phyloP scores from a whole-genome alignment of 2,113 vertebrate genomes.

The Crotalus helleri region DNA sequence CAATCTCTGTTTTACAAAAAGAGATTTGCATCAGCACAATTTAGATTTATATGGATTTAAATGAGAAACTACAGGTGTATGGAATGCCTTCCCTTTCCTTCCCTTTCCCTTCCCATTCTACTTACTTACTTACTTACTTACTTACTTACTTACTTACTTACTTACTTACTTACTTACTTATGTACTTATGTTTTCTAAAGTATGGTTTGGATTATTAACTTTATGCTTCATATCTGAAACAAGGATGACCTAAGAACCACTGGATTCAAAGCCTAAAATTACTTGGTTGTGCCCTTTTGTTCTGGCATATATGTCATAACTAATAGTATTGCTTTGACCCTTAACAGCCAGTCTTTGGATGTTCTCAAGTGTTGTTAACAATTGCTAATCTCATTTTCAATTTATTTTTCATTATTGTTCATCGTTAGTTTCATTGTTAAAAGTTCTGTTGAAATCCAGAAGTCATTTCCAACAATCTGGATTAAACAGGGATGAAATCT shows the following conservation, averaged over 20 bases:
- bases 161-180: too few relatives aligned
- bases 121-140: too few relatives aligned
- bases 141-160: too few relatives aligned
- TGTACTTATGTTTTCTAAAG: background rate
- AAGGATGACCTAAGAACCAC: background rate
- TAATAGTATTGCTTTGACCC: background rate
- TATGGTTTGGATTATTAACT: background rate
- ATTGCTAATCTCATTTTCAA: background rate
- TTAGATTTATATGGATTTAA: background rate
- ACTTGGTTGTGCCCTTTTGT: background rate
- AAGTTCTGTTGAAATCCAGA: background rate
- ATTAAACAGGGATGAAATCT: background rate
- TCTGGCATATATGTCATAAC: background rate
- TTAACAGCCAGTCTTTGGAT: background rate
- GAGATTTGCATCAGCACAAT: background rate
- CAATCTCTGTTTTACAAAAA: background rate
- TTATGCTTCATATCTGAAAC: background rate
- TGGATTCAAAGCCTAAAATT: background rate
- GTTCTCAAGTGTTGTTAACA: background rate
- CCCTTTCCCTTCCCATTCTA: too few relatives aligned
- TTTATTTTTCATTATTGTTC: background rate
- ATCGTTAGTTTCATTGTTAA: background rate
- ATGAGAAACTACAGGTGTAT: background rate
- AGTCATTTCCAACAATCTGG: background rate
- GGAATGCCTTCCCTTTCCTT: too few relatives aligned